Conservation (phyloP, 2,797 vertebrate genomes). For the Pygocentrus nattereri region DNA sequence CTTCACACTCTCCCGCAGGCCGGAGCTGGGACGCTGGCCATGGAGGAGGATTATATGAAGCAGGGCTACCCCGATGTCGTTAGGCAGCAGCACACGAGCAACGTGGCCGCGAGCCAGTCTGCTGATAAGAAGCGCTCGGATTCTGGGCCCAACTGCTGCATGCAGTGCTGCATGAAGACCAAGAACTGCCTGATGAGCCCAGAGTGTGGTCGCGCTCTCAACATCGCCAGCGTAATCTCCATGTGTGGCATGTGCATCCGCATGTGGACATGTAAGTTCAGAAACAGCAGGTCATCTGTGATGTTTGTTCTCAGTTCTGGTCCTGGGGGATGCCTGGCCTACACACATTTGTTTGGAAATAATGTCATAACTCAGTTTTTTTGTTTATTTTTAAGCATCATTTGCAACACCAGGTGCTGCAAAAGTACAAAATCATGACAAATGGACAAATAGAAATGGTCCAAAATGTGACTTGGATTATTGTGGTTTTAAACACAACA, state of each 20-base stretch:
- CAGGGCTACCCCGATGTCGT: constrained; percentile 45
- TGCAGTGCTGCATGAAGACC: constrained; percentile 54
- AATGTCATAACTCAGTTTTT: not conserved
- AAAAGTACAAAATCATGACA: not conserved
- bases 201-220: constrained; percentile 58
- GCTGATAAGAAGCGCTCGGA: constrained; percentile 12
- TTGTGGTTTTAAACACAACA: not conserved
- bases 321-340: not conserved
- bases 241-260: constrained; percentile 60
- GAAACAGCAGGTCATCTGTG: not conserved
- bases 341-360: not conserved
- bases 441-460: not conserved
- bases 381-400: not conserved
- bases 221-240: constrained; percentile 53
- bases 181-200: constrained; percentile 62
- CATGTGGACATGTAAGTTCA: constrained; percentile 60
- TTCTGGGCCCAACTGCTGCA: constrained; percentile 47
- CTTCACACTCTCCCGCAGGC: constrained; percentile 31
- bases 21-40: constrained; percentile 30
- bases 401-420: not conserved
- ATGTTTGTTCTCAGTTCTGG: not conserved
- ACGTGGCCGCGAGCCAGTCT: constrained; percentile 52
- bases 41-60: constrained; percentile 46
- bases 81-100: constrained; percentile 53
- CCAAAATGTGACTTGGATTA: not conserved